These are phyloP conservation scores for Hirtodrosophila histrioides DNA, from an alignment of 2,888 invertebrate genomes.

Conservation along the genomic window DNA sequence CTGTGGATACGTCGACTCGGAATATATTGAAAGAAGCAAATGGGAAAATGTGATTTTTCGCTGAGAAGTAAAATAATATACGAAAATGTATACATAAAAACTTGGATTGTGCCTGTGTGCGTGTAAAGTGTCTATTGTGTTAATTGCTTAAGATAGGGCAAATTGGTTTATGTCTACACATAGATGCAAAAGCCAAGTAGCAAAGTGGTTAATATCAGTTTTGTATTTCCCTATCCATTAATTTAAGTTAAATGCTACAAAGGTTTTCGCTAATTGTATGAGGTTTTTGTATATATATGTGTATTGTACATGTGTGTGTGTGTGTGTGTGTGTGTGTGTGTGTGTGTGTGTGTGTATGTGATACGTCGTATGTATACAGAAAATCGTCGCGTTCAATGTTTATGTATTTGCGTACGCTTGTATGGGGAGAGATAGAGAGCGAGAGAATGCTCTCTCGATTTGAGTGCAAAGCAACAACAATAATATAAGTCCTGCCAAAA, in stretches of 20 bases:
- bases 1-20: not conserved
- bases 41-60: constrained; percentile 22
- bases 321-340: too few species aligned
- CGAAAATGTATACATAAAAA: constrained; percentile 36
- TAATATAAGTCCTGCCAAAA: constrained; percentile 44
- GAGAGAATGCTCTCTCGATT: constrained; percentile 5
- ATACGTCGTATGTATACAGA: constrained; percentile 50
- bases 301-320: too few species aligned
- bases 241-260: constrained; percentile 5
- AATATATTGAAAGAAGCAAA: not conserved
- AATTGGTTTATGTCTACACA: constrained; percentile 1
- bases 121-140: constrained; percentile 27
- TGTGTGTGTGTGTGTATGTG: constrained; percentile 7
- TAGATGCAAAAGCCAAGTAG: not conserved
- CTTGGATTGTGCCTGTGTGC: constrained; percentile 21
- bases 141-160: not conserved
- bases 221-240: not conserved
- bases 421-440: constrained; percentile 1
- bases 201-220: not conserved
- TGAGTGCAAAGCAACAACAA: constrained; percentile 28
- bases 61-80: constrained; percentile 17
- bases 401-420: constrained; percentile 34
- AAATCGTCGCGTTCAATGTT: constrained; percentile 46
- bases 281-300: constrained; percentile 31
- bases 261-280: constrained; percentile 15